These are phyloP conservation scores for Cygnus olor DNA, from an alignment of 2,797 vertebrate species.

Conservation along the genomic window DNA sequence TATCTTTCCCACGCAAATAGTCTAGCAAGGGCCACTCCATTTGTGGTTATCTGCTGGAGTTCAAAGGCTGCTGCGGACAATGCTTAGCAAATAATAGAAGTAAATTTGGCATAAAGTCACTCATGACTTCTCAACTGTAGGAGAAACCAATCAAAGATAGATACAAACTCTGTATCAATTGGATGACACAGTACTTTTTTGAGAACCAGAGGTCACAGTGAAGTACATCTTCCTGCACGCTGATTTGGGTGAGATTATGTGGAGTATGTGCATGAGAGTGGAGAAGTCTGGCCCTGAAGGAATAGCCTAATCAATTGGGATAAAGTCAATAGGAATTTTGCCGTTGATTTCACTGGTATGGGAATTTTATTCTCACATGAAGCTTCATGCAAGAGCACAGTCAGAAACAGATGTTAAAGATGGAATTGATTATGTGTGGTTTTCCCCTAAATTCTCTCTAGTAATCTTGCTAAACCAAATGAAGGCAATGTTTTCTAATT, in stretches of 20 bases:
- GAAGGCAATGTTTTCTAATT: neutral
- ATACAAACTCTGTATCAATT: neutral
- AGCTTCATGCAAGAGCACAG: neutral
- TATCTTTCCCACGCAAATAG: constrained; percentile 8
- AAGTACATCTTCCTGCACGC: neutral
- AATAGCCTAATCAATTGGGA: constrained; percentile 4
- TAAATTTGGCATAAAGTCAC: constrained; percentile 46
- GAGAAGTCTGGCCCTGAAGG: constrained; percentile 8
- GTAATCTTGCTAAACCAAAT: neutral
- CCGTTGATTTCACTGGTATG: neutral
- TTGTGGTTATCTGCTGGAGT: neutral
- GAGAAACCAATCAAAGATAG: neutral
- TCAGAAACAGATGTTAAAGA: constrained; percentile 58
- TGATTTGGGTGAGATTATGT: neutral
- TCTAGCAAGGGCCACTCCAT: neutral
- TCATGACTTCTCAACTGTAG: constrained; percentile 11
- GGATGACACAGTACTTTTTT: neutral
- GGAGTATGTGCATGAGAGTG: neutral
- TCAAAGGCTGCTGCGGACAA: constrained; percentile 5
- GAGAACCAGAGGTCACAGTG: neutral
- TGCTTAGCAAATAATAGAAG: constrained; percentile 25
- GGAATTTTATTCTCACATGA: neutral
- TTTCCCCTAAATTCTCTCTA: constrained; percentile 8
- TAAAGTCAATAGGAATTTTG: constrained; percentile 31
- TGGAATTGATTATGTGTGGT: constrained; percentile 24